These are phyloP conservation scores for Hipposideros armiger DNA, from an alignment of 2,113 vertebrate species.

Conservation along the genomic window DNA sequence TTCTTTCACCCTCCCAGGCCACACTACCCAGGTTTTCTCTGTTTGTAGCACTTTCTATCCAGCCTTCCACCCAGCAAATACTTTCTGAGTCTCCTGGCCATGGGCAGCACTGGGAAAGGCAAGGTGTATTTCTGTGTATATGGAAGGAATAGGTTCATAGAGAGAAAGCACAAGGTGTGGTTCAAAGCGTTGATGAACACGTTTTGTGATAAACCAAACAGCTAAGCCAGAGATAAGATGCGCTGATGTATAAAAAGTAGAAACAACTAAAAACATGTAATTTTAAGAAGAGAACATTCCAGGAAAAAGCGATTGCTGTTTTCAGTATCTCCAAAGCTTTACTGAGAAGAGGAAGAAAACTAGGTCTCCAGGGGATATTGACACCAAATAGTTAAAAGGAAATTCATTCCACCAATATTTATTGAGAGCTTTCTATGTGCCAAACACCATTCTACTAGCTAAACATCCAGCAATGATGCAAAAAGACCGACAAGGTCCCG, in stretches of 20 bases:
- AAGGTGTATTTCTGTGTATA: background rate
- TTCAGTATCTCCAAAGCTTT: conserved; percentile 40
- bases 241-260: background rate
- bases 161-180: background rate
- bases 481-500: background rate
- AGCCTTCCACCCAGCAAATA: conserved; percentile 35
- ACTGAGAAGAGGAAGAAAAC: background rate
- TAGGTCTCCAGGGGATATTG: background rate
- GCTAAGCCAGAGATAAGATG: background rate
- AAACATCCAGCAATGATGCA: background rate
- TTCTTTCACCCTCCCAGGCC: conserved; percentile 20
- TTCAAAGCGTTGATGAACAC: background rate
- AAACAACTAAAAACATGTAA: background rate
- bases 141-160: background rate
- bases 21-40: background rate
- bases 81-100: background rate
- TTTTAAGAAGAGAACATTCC: background rate
- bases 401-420: background rate
- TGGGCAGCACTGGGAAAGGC: background rate
- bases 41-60: background rate
- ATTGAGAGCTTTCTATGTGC: background rate
- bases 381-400: background rate
- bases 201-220: background rate
- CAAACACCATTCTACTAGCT: background rate
- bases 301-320: background rate